Conservation (phyloP, 2,888 invertebrate genomes). For the Caenorhabditis afra region DNA sequence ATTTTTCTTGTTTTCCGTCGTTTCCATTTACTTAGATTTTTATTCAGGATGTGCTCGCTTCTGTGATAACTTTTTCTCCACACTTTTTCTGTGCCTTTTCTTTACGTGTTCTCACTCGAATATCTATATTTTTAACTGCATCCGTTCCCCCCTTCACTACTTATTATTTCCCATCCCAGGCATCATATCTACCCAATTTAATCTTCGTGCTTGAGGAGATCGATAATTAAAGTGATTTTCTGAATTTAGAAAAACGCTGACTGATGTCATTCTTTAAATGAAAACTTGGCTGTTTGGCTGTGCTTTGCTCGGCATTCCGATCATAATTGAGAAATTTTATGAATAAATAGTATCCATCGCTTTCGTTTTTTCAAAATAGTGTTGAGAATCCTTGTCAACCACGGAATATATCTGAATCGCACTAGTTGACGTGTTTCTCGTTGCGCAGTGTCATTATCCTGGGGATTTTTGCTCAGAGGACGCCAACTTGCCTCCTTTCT, state of each 20-base stretch:
- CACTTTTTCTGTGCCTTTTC: conserved; percentile 52
- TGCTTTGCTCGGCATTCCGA: neutral
- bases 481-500: no score
- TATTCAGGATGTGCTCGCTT: conserved; percentile 26
- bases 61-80: conserved; percentile 44
- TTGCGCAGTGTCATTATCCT: no score
- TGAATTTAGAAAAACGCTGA: neutral
- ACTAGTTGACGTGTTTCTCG: no score
- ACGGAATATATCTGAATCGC: no score
- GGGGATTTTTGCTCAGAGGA: no score
- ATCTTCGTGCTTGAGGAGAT: neutral
- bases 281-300: neutral
- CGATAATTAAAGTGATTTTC: no score
- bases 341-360: no score
- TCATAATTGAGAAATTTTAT: neutral
- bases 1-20: neutral
- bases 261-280: neutral
- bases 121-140: conserved; percentile 7
- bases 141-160: conserved; percentile 11
- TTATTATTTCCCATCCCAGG: neutral
- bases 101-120: conserved; percentile 48
- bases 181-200: neutral
- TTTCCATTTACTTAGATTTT: conserved; percentile 1
- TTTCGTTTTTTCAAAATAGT: no score
- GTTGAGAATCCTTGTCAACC: no score